A percentile compares a stretch with the other conserved stretches of the same genome.
These are phyloP conservation scores for Phasia obesa DNA, from an alignment of 2,888 invertebrate genomes.

Conservation along the genomic window DNA sequence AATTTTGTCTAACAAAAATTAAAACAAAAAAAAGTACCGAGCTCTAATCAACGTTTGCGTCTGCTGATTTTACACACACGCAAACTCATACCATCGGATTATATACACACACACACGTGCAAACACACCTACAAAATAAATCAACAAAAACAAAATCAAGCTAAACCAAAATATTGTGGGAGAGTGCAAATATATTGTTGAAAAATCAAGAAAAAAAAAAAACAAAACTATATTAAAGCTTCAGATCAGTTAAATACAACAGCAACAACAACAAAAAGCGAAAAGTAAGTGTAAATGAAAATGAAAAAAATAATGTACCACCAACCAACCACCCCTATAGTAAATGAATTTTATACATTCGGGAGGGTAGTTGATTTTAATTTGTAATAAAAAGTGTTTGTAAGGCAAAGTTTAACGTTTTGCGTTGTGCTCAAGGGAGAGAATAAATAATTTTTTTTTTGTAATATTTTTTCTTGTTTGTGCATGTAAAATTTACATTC, in stretches of 20 bases:
- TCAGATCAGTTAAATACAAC: conserved; percentile 23
- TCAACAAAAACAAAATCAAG: conserved; percentile 12
- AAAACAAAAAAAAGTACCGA: conserved; percentile 30
- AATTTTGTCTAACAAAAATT: conserved; percentile 62
- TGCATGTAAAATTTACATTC: conserved; percentile 14
- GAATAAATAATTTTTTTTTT: neutral
- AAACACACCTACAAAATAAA: conserved; percentile 27
- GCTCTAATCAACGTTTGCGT: conserved; percentile 64
- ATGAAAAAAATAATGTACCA: neutral
- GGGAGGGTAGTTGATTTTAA: conserved; percentile 32
- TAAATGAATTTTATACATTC: neutral
- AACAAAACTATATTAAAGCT: conserved; percentile 11
- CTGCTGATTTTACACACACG: conserved; percentile 63
- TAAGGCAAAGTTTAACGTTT: neutral
- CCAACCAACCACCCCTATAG: conserved; percentile 2
- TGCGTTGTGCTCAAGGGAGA: conserved; percentile 3
- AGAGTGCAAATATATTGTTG: conserved; percentile 20
- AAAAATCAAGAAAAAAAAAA: conserved; percentile 28
- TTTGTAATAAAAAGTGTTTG: neutral
- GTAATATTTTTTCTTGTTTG: neutral
- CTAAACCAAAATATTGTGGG: conserved; percentile 34
- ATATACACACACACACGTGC: conserved; percentile 28
- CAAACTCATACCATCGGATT: conserved; percentile 40
- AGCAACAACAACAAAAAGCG: conserved; percentile 36
- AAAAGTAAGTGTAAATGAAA: conserved; percentile 42